Percentiles rank a stretch among this genome's conserved stretches.
Conservation (phyloP, 2,888 invertebrate species). For the Phrixothrix hirtus region DNA sequence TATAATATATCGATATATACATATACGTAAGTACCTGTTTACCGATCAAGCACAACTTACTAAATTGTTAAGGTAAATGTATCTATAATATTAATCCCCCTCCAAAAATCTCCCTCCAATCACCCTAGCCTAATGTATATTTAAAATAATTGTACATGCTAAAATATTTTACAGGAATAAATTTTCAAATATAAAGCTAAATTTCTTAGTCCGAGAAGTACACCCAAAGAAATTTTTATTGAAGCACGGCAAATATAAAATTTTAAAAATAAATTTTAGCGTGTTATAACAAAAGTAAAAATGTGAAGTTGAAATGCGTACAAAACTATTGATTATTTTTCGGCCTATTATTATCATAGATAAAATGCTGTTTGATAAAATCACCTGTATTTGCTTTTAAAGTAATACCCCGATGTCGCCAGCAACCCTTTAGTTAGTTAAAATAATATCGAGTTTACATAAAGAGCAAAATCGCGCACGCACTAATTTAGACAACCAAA, state of each 20-base stretch:
- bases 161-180: too few relatives aligned
- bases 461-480: conserved; percentile 24
- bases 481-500: conserved; percentile 24
- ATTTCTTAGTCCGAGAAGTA: too few relatives aligned
- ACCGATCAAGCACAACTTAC: conserved; percentile 29
- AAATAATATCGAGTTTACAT: conserved; percentile 16
- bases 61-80: conserved; percentile 39
- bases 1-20: too few relatives aligned
- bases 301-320: conserved; percentile 36
- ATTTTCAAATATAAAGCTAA: too few relatives aligned
- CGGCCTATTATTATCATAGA: conserved; percentile 37
- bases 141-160: conserved; percentile 42
- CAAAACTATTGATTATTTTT: conserved; percentile 39
- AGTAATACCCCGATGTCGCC: conserved; percentile 19
- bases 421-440: conserved; percentile 4
- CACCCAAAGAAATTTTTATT: too few relatives aligned
- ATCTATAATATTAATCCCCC: conserved; percentile 38
- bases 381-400: conserved; percentile 44
- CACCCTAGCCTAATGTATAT: conserved; percentile 18
- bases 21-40: too few relatives aligned
- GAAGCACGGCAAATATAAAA: too few relatives aligned
- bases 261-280: too few relatives aligned
- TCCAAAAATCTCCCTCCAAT: conserved; percentile 36
- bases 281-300: conserved; percentile 35
- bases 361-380: conserved; percentile 41